A percentile compares a stretch with the other conserved stretches of the same genome.
Conservation (phyloP, 2,113 vertebrate genomes). For the Hoplias malabaricus region DNA sequence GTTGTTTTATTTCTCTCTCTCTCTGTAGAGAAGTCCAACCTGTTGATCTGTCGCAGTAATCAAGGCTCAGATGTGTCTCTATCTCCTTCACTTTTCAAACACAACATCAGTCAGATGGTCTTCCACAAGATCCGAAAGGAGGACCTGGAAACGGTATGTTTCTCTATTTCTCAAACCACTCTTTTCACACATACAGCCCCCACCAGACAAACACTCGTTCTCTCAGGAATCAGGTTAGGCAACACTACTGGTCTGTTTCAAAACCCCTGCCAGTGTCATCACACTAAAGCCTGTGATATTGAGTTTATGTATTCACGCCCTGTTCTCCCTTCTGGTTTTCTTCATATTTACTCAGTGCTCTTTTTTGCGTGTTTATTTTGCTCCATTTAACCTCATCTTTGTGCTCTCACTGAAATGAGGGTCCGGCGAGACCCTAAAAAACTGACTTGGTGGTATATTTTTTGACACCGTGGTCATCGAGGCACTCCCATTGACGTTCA, state of each 20-base stretch:
- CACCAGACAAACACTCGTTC: not conserved
- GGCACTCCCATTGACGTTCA: too few relatives aligned
- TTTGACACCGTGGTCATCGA: too few relatives aligned
- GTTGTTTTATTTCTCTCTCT: not conserved
- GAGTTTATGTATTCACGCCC: too few relatives aligned
- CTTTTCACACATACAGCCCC: too few relatives aligned
- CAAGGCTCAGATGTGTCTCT: slow-evolving; percentile 77
- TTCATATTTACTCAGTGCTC: too few relatives aligned
- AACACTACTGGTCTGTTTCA: not conserved
- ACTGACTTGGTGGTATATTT: too few relatives aligned
- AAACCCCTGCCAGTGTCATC: not conserved
- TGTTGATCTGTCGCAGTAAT: slow-evolving; percentile 89
- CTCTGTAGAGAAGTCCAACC: slow-evolving; percentile 88
- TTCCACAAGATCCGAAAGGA: slow-evolving; percentile 98
- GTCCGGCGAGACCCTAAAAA: too few relatives aligned
- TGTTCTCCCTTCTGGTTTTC: too few relatives aligned
- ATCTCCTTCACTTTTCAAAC: slow-evolving; percentile 82
- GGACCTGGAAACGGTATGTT: slow-evolving; percentile 87
- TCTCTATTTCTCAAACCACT: not conserved
- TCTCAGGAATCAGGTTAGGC: not conserved
- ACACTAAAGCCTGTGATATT: not conserved
- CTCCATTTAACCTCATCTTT: too few relatives aligned
- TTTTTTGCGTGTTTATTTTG: too few relatives aligned
- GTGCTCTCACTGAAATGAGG: too few relatives aligned
- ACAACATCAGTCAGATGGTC: slow-evolving; percentile 94